Percentiles rank a stretch among this genome's conserved stretches.
Evolutionary conservation across 2,113 vertebrate genomes (phyloP).

Genomic region (Hippolais icterina): DNA sequence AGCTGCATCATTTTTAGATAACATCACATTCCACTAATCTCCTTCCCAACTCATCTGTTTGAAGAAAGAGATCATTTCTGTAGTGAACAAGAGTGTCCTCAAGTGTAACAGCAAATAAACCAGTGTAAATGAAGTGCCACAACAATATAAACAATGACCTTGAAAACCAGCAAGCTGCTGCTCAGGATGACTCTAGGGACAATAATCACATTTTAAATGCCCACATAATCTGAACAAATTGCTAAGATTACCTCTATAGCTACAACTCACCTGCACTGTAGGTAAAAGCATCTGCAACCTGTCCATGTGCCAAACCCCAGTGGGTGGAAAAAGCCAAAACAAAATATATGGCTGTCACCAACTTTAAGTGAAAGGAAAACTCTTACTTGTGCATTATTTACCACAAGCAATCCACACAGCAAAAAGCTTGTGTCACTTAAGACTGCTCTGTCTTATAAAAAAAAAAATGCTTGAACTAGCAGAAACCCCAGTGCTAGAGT

Average conservation of each 20-base stretch:
- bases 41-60: constrained; percentile 33
- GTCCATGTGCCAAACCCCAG: not conserved
- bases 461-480: not conserved
- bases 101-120: constrained; percentile 55
- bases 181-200: not conserved
- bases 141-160: constrained; percentile 18
- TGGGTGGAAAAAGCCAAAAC: not conserved
- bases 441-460: not conserved
- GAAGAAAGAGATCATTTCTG: constrained; percentile 33
- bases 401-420: not conserved
- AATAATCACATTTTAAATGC: not conserved
- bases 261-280: not conserved
- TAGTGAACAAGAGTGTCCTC: constrained; percentile 17
- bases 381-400: not conserved
- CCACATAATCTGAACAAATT: not conserved
- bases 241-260: not conserved
- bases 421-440: not conserved
- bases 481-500: not conserved
- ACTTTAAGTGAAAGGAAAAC: not conserved
- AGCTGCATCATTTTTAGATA: constrained; percentile 25
- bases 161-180: constrained; percentile 3
- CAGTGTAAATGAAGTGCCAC: constrained; percentile 18
- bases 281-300: not conserved
- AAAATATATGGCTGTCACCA: not conserved
- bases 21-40: constrained; percentile 27